Conservation (phyloP, 1,140 invertebrate genomes). For the Stegodyphus mimosarum region DNA sequence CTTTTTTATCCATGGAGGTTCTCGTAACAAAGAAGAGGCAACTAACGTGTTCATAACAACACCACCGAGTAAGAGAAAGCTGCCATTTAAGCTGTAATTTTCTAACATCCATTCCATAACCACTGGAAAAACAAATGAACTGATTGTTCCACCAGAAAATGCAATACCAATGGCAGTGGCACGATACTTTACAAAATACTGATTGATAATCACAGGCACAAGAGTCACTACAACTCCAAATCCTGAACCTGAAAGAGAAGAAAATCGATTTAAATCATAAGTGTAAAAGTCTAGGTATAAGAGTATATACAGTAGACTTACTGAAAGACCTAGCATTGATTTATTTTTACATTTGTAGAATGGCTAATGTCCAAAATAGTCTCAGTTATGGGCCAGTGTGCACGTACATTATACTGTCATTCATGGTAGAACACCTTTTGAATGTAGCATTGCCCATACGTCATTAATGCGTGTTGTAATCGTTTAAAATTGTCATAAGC, state of each 20-base stretch:
- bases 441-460: too few species aligned
- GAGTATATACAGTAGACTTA: too few species aligned
- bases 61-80: slow-evolving; percentile 79
- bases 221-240: slow-evolving; percentile 83
- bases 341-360: too few species aligned
- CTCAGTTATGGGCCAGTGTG: too few species aligned
- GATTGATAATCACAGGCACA: slow-evolving; percentile 88
- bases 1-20: slow-evolving; percentile 65
- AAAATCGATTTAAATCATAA: neutral
- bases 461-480: too few species aligned
- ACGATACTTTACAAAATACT: slow-evolving; percentile 83
- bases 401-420: too few species aligned
- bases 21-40: slow-evolving; percentile 79
- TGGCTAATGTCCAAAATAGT: too few species aligned
- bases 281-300: too few species aligned
- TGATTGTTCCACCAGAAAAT: slow-evolving; percentile 89
- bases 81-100: slow-evolving; percentile 61
- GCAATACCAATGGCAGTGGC: slow-evolving; percentile 90
- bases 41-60: slow-evolving; percentile 85
- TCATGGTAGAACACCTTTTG: too few species aligned
- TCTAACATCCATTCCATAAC: slow-evolving; percentile 70
- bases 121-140: slow-evolving; percentile 84
- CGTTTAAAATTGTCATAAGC: too few species aligned
- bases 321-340: too few species aligned
- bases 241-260: slow-evolving; percentile 75